Evolutionary conservation across 2,113 vertebrate genomes (phyloP).

Genomic region (Telmatochromis bifrenatus): DNA sequence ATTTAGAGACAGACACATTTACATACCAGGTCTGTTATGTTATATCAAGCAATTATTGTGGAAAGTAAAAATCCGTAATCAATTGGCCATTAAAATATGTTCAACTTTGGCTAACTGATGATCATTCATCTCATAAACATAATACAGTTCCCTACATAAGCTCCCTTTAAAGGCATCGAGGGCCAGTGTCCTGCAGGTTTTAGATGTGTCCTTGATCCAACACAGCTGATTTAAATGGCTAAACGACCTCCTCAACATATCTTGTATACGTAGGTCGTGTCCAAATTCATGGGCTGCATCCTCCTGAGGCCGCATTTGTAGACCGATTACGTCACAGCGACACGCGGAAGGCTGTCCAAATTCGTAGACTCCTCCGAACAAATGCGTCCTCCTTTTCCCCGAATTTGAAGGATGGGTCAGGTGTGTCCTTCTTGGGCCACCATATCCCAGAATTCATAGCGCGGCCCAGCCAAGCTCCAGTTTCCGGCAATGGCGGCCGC

Average conservation of each 20-base stretch:
- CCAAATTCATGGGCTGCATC: no score
- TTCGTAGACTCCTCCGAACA: no score
- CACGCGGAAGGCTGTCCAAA: no score
- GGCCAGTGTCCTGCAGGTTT: neutral
- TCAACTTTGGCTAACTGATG: neutral
- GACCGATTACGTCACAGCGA: no score
- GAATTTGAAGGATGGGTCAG: no score
- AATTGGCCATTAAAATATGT: neutral
- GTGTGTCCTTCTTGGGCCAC: no score
- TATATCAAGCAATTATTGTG: neutral
- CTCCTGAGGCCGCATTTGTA: no score
- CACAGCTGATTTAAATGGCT: neutral
- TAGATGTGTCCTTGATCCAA: rapidly evolving
- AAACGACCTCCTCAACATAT: neutral
- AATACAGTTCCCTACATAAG: rapidly evolving
- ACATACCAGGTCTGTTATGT: neutral
- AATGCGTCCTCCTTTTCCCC: no score
- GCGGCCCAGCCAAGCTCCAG: no score
- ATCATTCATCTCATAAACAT: neutral
- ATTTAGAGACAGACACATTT: neutral
- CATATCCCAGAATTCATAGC: no score
- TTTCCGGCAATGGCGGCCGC: no score
- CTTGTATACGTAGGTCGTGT: neutral
- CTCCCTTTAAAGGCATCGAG: neutral
- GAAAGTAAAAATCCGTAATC: neutral